Base-by-base conservation (phyloP, 1,140 invertebrate species). In the Harpegnathos saltator region DNA sequence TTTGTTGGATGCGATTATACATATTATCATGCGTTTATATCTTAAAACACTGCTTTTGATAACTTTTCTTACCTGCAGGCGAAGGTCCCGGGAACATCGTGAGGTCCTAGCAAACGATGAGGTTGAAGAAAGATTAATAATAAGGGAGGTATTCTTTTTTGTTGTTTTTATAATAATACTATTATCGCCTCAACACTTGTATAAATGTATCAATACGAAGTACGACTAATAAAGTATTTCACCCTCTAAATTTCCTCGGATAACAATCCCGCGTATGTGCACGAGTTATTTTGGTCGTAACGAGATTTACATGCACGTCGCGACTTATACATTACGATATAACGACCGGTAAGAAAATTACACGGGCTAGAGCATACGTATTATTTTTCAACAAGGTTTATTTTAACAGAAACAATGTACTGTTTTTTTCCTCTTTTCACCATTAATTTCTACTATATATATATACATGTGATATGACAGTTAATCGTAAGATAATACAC, bases 361-460 rank as follows among this genome's bases (percentile, higher is more conserved):
- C 29, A 68, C 7, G 4, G 38, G 7, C 2, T 54, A 4, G 0
- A n/a, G 38, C n/a, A 38, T 22, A 44, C 12, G 11, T 54, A 17
- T 4, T 89, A 89, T 89, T 89, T 90, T 89, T 92, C 89, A 94
- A 94, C 93, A 92, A 92, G 84, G 85, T 94, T 94, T 94, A 93
- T 93, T 94, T 93, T 91, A 94, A 93, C 93, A 93, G 93, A 94
- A 94, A 94, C 92, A 93, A 92, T 93, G 91, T 91, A 93, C 91
- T 93, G 92, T 92, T 91, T 90, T 91, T 92, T 91, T 89, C 92
- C 88, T 92, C 91, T 93, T 91, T 93, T 93, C 91, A 93, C 92
- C 92, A 90, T 89, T 93, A 93, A 93, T 88, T 92, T 92, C 92
- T 93, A 93, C 91, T 93, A 93, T 94, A 94, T 92, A 94, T 33